Evolutionary conservation across 2,113 vertebrate species (phyloP).

Genomic region (Odocoileus virginianus): DNA sequence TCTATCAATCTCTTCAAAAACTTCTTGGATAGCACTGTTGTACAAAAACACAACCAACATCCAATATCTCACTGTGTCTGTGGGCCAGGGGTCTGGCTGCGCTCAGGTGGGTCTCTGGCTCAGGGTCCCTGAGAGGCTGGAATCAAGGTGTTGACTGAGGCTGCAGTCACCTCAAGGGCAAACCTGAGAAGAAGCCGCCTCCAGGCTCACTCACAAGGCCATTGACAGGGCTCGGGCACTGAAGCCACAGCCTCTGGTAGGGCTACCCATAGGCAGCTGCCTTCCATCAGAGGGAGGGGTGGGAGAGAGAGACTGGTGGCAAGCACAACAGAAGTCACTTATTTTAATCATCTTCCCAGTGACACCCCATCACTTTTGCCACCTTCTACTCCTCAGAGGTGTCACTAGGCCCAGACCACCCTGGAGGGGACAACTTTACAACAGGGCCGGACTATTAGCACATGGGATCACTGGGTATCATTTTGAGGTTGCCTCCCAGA

Average conservation of each 20-base stretch:
- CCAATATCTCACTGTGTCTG: not conserved
- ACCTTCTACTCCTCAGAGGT: not conserved
- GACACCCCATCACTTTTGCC: not conserved
- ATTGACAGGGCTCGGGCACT: too few species aligned
- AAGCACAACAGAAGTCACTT: not conserved
- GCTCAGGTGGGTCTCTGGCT: not conserved
- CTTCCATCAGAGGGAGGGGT: not conserved
- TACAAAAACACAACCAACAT: not conserved
- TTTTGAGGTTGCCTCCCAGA: not conserved
- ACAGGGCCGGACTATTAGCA: not conserved
- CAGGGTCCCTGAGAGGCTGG: not conserved
- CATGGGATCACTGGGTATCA: accelerated
- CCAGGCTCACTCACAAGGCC: not conserved
- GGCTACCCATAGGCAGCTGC: not conserved
- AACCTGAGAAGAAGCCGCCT: not conserved
- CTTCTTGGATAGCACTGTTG: not conserved
- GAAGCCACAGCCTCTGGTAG: not conserved
- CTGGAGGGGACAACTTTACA: not conserved
- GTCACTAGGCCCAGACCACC: too few species aligned
- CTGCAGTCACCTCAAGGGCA: not conserved
- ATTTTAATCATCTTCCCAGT: not conserved
- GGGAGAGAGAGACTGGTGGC: not conserved
- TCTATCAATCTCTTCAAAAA: not conserved
- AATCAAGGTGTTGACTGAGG: not conserved
- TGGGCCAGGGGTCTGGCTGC: not conserved